Evolutionary conservation across 2,888 invertebrate genomes (phyloP), one percentile per base, ranked within the genome.

Genomic region (Hirtodrosophila confusa): DNA sequence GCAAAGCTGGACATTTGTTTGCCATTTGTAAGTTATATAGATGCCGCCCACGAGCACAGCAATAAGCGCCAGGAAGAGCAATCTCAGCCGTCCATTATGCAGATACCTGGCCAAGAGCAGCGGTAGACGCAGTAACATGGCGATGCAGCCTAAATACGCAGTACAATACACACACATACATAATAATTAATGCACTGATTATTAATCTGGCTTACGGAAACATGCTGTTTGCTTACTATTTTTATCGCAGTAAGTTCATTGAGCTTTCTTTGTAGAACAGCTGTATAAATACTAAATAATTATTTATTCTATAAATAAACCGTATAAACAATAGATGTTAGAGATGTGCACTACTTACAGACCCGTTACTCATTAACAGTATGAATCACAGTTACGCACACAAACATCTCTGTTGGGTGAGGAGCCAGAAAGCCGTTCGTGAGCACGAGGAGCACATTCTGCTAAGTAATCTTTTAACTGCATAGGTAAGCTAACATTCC

Each of bases 1-100:
- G 57, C 90, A 90, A 7, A 75, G 75, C 8, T 86, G 78, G 8
- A 73, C 47, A 48, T 90, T 86, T 12, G 64, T 49, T 27, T 63
- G 75, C 55, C 71, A 66, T 41, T 69, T 65, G 24, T 72, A 79
- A 9, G 49, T 75, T 0, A 88, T 27, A 0, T 70, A n/a, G 3
- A 86, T 50, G 12, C 89, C 70, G 3, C 64, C 53, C 3, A 80
- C 23, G 0, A 78, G 75, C 10, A 72, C 10, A 6, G 77, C 24
- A 10, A 88, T 35, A 0, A 89, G 71, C 24, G 74, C 49, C 27
- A 87, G 12, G 50, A 90, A 89, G 10, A 89, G 35, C n/a, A 85
- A n/a, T 0, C 89, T 84, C 48, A 88, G 61, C 36, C 89, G 80
- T 17, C 83, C 80, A 50, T 76, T 78, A 55, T 84, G 61, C 36